Base-by-base conservation (phyloP, 2,888 invertebrate species). In the Hydropsyche betteni region DNA sequence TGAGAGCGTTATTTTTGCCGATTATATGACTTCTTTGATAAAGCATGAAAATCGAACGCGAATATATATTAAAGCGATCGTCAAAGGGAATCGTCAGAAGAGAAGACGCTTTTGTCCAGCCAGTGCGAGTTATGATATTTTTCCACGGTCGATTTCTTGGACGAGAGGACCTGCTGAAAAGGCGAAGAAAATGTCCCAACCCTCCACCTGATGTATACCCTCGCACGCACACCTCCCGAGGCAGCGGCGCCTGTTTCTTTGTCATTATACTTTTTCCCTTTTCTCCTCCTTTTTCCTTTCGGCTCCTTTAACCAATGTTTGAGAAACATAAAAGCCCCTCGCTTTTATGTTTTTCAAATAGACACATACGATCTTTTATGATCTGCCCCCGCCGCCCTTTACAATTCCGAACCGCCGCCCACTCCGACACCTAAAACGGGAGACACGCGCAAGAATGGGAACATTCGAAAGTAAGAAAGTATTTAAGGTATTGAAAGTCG, bases 301-400 rank as follows among this genome's bases (percentile, higher is more conserved):
- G 78, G 76, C 76, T 76, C 74, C 75, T 78, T 76, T 75, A 76
- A 75, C 76, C 78, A 76, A 78, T 78, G 78, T 78, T 78, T 78
- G 78, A 78, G 78, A 76, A 77, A 77, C 79, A 77, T 79, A 77
- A 79, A 78, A 75, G 76, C 77, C 73, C 76, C 74, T 72, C 74
- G 76, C 77, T 79, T 79, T 79, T 79, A 79, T 79, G 79, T 79
- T 76, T 79, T 77, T 76, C 79, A 77, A 79, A 79, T 79, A 79
- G 79, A 79, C 79, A 79, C 79, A 79, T 79, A 77, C 76, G 77
- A 77, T 77, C 77, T 79, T 79, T 79, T 79, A 79, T 79, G 79
- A 79, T 77, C 75, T 74, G 61, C 58, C 77, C 74, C 71, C 69
- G 69, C 24, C 68, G 68, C 75, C 68, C 73, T 75, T 75, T 75